phyloP scores from a whole-genome alignment of 2,797 vertebrate species.

The Gobionotothen gibberifrons region DNA sequence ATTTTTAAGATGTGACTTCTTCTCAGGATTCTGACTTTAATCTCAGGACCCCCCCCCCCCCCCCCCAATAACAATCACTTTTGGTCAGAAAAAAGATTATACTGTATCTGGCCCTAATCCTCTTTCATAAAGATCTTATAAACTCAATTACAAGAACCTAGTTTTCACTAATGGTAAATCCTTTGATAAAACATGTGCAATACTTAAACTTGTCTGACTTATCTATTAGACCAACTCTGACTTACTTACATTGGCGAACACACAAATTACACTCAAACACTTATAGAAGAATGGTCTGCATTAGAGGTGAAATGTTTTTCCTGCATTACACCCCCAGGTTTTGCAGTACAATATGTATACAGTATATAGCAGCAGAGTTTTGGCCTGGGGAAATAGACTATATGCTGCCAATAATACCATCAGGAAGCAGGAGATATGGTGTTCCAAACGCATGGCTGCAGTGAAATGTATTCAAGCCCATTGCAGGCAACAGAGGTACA shows the following conservation, averaged over 20 bases:
- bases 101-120: too few species aligned
- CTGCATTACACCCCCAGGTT: background rate
- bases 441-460: background rate
- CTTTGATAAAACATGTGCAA: background rate
- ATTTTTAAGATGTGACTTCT: too few species aligned
- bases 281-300: background rate
- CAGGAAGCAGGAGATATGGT: background rate
- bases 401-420: background rate
- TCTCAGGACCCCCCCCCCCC: too few species aligned
- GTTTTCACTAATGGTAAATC: background rate
- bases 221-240: background rate
- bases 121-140: background rate
- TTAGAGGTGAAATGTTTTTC: conserved; percentile 1
- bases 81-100: too few species aligned
- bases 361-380: background rate
- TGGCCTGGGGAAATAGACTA: background rate
- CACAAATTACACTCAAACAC: conserved; percentile 15
- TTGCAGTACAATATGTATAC: background rate
- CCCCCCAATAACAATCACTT: too few species aligned
- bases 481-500: background rate
- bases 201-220: background rate
- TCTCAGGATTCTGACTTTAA: too few species aligned
- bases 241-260: background rate
- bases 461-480: background rate
- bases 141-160: background rate